phyloP scores from a whole-genome alignment of 1,140 invertebrate genomes.

The Drosophila nasuta region DNA sequence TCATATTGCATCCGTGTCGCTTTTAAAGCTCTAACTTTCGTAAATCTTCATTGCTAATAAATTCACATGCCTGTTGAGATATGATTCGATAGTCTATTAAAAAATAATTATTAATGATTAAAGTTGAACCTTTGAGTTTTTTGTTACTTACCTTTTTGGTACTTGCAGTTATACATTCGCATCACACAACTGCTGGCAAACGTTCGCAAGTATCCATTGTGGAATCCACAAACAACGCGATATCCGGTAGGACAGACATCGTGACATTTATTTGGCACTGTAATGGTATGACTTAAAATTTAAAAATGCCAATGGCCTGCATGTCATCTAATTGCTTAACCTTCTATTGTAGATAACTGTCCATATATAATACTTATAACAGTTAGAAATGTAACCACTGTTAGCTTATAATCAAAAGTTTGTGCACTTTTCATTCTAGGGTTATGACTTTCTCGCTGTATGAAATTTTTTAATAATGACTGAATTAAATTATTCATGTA shows the following conservation, averaged over 20 bases:
- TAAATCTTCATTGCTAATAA: constrained; percentile 61
- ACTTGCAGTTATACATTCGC: constrained; percentile 73
- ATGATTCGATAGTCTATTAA: constrained; percentile 60
- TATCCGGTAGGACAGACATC: constrained; percentile 68
- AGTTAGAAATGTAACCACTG: constrained; percentile 29
- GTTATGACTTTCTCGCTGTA: constrained; percentile 2
- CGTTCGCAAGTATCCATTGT: constrained; percentile 61
- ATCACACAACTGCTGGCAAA: constrained; percentile 69
- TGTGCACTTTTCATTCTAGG: constrained; percentile 43
- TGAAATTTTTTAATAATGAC: constrained; percentile 38
- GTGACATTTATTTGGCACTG: constrained; percentile 64
- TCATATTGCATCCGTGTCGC: neutral
- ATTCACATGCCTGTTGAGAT: constrained; percentile 60
- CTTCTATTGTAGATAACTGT: constrained; percentile 36
- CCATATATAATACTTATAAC: constrained; percentile 19
- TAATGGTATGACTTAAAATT: neutral
- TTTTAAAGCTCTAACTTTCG: constrained; percentile 48
- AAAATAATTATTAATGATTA: neutral
- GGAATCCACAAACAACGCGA: constrained; percentile 63
- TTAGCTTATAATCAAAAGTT: constrained; percentile 24
- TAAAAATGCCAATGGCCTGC: neutral
- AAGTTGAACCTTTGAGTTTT: neutral
- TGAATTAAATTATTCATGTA: constrained; percentile 10
- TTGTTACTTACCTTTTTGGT: constrained; percentile 55
- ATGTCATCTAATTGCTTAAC: constrained; percentile 7